Conservation (phyloP, 2,888 invertebrate species). For the Scaptomyza caliginosa region DNA sequence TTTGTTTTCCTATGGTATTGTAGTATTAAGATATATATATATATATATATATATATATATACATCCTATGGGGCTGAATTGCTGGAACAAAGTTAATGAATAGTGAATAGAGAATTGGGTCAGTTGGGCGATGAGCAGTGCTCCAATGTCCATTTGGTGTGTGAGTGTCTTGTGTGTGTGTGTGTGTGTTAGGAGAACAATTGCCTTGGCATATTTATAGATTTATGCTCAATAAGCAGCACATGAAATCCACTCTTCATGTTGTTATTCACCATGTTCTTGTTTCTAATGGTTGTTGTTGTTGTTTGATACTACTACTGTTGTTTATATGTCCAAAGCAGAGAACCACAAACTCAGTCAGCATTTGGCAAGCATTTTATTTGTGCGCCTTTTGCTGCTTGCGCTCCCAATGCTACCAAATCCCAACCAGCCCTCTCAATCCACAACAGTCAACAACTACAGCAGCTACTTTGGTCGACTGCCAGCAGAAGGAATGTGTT, state of each 20-base stretch:
- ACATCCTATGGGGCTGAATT: not conserved
- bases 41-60: not conserved
- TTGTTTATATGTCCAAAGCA: conserved; percentile 52
- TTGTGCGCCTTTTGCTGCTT: conserved; percentile 46
- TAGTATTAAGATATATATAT: no score
- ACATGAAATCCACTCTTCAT: conserved; percentile 39
- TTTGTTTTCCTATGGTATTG: no score
- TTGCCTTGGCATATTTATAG: conserved; percentile 63
- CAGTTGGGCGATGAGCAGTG: conserved; percentile 38
- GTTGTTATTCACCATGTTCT: conserved; percentile 6
- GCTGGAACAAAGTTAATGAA: conserved; percentile 28
- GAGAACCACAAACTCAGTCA: conserved; percentile 55
- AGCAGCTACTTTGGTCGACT: conserved; percentile 50
- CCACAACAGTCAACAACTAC: conserved; percentile 47
- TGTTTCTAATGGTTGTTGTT: conserved; percentile 2
- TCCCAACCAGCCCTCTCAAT: conserved; percentile 35
- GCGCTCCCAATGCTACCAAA: conserved; percentile 10
- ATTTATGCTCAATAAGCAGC: conserved; percentile 54
- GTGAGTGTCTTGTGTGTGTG: conserved; percentile 6
- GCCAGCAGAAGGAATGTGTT: conserved; percentile 44
- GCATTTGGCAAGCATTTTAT: conserved; percentile 45
- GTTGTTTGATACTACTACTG: conserved; percentile 28
- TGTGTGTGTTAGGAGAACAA: conserved; percentile 38
- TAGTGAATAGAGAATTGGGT: conserved; percentile 41
- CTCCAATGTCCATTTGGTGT: conserved; percentile 18